These are phyloP conservation scores for Lasioglossum calceatum DNA, from an alignment of 2,888 invertebrate species.

Conservation along the genomic window DNA sequence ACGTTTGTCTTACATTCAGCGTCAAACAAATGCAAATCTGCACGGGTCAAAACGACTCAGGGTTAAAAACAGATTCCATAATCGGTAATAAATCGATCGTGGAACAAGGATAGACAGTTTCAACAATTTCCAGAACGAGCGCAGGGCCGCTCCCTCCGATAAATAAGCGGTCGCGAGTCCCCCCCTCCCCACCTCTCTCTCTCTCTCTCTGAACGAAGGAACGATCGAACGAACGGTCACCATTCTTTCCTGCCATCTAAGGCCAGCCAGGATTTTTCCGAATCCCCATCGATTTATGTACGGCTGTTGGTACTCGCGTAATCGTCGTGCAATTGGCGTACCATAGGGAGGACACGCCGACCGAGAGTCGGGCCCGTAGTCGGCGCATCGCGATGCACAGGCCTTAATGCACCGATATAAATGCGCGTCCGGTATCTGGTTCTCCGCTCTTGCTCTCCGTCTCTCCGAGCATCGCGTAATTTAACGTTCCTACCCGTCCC, in stretches of 20 bases:
- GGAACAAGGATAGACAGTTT: neutral
- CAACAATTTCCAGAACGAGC: neutral
- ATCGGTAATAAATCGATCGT: neutral
- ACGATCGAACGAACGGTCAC: constrained; percentile 29
- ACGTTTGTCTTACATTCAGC: neutral
- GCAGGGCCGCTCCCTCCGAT: constrained; percentile 17
- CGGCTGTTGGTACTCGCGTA: constrained; percentile 62
- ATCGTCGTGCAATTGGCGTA: constrained; percentile 69
- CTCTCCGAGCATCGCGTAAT: constrained; percentile 64
- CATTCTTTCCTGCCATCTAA: constrained; percentile 56
- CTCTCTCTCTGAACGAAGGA: neutral
- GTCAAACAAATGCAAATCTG: neutral
- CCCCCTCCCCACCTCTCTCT: neutral
- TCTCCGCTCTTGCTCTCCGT: constrained; percentile 58
- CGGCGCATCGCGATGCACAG: constrained; percentile 66
- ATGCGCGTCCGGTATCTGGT: constrained; percentile 74
- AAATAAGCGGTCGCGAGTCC: constrained; percentile 40
- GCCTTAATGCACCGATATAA: constrained; percentile 75
- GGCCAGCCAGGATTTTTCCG: constrained; percentile 42
- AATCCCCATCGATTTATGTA: constrained; percentile 55
- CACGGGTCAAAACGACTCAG: neutral
- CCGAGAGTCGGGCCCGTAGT: constrained; percentile 7
- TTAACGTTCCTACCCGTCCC: constrained; percentile 62
- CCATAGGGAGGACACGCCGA: constrained; percentile 54
- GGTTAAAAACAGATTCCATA: neutral